Evolutionary conservation across 2,888 invertebrate species (phyloP).

Genomic region (Ceriagrion tenellum): DNA sequence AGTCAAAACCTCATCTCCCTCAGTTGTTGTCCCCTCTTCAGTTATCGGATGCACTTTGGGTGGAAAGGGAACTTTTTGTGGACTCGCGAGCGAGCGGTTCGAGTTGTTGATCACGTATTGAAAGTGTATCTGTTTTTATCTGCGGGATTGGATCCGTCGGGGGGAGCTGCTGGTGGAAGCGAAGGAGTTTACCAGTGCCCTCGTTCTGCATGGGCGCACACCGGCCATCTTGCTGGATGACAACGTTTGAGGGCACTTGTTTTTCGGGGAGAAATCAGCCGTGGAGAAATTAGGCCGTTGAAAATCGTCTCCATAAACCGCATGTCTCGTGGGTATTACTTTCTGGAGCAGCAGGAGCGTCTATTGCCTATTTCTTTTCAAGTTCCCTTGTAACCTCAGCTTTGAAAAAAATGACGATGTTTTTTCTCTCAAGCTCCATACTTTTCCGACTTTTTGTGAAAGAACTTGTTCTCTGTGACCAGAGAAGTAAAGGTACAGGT

Average conservation of each 20-base stretch:
- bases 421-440: not conserved
- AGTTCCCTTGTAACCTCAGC: not conserved
- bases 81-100: constrained; percentile 21
- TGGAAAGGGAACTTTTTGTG: not conserved
- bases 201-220: constrained; percentile 40
- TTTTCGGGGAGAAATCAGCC: constrained; percentile 2
- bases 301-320: not conserved
- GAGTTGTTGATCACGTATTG: constrained; percentile 51
- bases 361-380: not conserved
- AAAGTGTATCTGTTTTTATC: constrained; percentile 17
- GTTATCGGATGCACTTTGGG: not conserved
- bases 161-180: not conserved
- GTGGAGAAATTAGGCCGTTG: not conserved
- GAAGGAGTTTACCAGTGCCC: constrained; percentile 28
- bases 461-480: not conserved
- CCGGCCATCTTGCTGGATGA: not conserved
- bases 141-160: not conserved
- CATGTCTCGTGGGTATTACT: not conserved
- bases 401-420: not conserved
- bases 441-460: not conserved
- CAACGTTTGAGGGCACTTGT: constrained; percentile 19
- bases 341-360: not conserved
- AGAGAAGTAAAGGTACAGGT: not conserved
- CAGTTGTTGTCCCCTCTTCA: not conserved
- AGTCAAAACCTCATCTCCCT: not conserved